Evolutionary conservation across 1,140 invertebrate genomes (phyloP).

Genomic region (Zelostemma sp.): DNA sequence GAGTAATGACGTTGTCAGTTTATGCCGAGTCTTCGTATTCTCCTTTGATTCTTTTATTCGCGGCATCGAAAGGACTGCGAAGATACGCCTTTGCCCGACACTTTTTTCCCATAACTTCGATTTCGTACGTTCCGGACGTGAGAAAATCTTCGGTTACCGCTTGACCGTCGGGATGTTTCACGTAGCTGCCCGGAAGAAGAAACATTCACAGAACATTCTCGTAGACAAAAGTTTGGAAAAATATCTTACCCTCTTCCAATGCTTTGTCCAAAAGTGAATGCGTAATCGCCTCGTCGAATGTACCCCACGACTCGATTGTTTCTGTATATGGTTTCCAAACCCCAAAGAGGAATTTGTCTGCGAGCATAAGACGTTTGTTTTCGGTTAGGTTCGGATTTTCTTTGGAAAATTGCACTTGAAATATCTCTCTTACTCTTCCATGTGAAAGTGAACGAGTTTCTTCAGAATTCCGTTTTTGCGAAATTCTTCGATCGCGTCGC

Average conservation of each 20-base stretch:
- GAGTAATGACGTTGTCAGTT: neutral
- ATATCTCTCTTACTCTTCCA: slow-evolving; percentile 73
- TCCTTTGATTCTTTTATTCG: slow-evolving; percentile 71
- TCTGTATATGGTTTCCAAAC: slow-evolving; percentile 86
- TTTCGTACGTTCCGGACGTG: slow-evolving; percentile 79
- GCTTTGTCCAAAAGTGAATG: slow-evolving; percentile 78
- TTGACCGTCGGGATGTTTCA: slow-evolving; percentile 71
- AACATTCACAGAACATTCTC: too few species aligned
- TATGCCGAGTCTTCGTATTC: slow-evolving; percentile 14
- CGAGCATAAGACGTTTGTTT: slow-evolving; percentile 27
- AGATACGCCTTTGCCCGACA: slow-evolving; percentile 79
- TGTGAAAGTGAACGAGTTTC: slow-evolving; percentile 80
- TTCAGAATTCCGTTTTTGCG: slow-evolving; percentile 78
- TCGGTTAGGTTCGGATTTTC: too few species aligned
- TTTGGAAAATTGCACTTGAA: too few species aligned
- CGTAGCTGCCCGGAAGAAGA: slow-evolving; percentile 64
- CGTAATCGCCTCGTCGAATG: slow-evolving; percentile 84
- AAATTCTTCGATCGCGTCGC: slow-evolving; percentile 76
- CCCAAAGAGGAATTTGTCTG: slow-evolving; percentile 80
- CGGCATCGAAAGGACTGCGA: slow-evolving; percentile 85
- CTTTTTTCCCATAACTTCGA: slow-evolving; percentile 83
- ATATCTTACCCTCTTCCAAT: slow-evolving; percentile 76
- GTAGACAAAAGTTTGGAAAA: slow-evolving; percentile 9
- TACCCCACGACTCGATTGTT: slow-evolving; percentile 83
- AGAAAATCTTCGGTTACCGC: slow-evolving; percentile 78